Evolutionary conservation across 2,797 vertebrate genomes (phyloP).

Genomic region (Poeciliopsis turneri): DNA sequence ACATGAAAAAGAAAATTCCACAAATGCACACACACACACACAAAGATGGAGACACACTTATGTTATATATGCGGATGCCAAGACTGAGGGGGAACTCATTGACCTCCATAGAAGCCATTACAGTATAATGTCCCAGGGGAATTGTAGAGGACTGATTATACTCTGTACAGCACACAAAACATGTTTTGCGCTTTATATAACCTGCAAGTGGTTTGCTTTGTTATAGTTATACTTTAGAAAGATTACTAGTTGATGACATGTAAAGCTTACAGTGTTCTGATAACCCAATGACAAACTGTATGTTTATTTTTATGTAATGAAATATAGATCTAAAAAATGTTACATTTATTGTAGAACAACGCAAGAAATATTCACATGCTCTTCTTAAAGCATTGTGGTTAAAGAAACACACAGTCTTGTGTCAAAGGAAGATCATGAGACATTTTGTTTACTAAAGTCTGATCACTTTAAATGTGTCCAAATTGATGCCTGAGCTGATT

Average conservation of each 20-base stretch:
- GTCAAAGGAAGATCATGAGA: constrained; percentile 45
- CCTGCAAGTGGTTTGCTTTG: constrained; percentile 12
- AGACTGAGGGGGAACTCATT: constrained; percentile 24
- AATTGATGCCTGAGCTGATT: constrained; percentile 73
- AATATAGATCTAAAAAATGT: not conserved
- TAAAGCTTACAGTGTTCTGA: not conserved
- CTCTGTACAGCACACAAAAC: constrained; percentile 9
- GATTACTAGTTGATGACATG: constrained; percentile 1
- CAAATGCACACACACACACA: constrained; percentile 19
- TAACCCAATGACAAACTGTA: constrained; percentile 10
- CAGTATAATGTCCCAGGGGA: constrained; percentile 11
- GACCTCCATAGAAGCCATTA: constrained; percentile 38
- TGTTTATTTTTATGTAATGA: not conserved
- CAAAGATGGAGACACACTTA: constrained; percentile 30
- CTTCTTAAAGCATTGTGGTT: constrained; percentile 32
- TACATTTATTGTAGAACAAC: constrained; percentile 3
- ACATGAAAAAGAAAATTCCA: constrained; percentile 28
- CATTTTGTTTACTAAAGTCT: constrained; percentile 69
- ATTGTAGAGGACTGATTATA: constrained; percentile 29
- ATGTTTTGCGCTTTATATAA: constrained; percentile 9
- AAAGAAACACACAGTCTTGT: constrained; percentile 33
- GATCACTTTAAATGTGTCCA: constrained; percentile 64
- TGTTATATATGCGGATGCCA: constrained; percentile 33
- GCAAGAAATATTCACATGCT: not conserved
- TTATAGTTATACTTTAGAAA: constrained; percentile 9